These are phyloP conservation scores for Lophotis ruficrista DNA, from an alignment of 2,113 vertebrate species.

Conservation along the genomic window DNA sequence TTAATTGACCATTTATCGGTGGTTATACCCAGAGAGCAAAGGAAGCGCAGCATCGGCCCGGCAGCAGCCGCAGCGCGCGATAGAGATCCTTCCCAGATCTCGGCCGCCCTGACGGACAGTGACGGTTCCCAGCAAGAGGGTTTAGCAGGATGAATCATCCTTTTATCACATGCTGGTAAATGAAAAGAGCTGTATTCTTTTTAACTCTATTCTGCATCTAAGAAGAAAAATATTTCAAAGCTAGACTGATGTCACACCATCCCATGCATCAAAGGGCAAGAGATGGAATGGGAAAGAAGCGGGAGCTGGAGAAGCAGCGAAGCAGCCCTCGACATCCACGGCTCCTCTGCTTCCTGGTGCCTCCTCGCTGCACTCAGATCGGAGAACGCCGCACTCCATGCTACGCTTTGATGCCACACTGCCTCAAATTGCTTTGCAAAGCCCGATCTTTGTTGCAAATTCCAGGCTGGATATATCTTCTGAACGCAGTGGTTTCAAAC, in stretches of 20 bases:
- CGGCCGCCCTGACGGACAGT: neutral
- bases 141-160: constrained; percentile 34
- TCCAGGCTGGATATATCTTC: constrained; percentile 13
- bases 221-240: constrained; percentile 35
- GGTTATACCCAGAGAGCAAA: neutral
- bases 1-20: neutral
- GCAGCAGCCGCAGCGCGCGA: neutral
- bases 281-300: neutral
- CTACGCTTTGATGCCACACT: neutral
- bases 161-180: constrained; percentile 27
- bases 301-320: neutral
- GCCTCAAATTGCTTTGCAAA: constrained; percentile 7
- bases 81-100: neutral
- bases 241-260: neutral
- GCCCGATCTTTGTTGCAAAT: neutral
- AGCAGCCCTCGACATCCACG: neutral
- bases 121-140: neutral
- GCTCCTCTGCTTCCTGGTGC: neutral
- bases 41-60: neutral
- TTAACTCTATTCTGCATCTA: constrained; percentile 39
- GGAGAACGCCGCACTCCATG: neutral
- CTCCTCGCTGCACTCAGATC: neutral
- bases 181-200: constrained; percentile 15
- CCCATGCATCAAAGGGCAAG: constrained; percentile 10
- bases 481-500: neutral